Evolutionary conservation across 1,140 invertebrate genomes (phyloP), one percentile per base, ranked within the genome.

Genomic region (Ceratitis capitata): DNA sequence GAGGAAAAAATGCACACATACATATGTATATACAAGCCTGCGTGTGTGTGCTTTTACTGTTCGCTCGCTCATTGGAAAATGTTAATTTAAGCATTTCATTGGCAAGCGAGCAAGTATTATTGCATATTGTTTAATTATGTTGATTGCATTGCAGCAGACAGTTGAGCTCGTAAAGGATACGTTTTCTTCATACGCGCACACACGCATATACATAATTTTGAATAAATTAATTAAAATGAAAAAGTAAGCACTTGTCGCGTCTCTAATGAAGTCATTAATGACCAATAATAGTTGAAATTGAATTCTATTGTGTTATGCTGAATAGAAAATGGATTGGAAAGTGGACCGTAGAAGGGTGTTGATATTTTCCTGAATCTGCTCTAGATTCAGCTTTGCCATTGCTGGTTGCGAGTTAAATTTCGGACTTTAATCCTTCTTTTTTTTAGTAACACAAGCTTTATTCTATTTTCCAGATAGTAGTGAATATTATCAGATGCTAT

Each of bases 81-180:
- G 35, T 26, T 78, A 78, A 74, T 74, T 42, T 74, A 78, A 45
- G 16, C 69, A 78, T 78, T 78, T 78, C 14, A 32, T 12, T 26
- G 3, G 39, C 69, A 78, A 78, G 45, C 16, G 3, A 23, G 45
- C n/a, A n/a, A n/a, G n/a, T n/a, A n/a, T n/a, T n/a, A 23, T n/a
- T 12, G 32, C 39, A 78, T 78, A 78, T 78, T 45, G 69, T 45
- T 45, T 78, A 78, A 78, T 78, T 78, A 78, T 45, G 69, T 78
- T 47, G 69, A 78, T 78, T 78, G 45, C 23, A 78, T 78, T 78
- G 69, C 39, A 23, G 69, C 69, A 45, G 69, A 78, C 19, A 78
- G 42, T 47, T 35, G 39, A 35, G 42, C 14, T 74, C 16, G 10
- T 7, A 12, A 69, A 3, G 32, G 19, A 74, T 1, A 29, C 26